Base-by-base conservation (phyloP, 2,888 invertebrate genomes). In the Melangyna quadrimaculata region DNA sequence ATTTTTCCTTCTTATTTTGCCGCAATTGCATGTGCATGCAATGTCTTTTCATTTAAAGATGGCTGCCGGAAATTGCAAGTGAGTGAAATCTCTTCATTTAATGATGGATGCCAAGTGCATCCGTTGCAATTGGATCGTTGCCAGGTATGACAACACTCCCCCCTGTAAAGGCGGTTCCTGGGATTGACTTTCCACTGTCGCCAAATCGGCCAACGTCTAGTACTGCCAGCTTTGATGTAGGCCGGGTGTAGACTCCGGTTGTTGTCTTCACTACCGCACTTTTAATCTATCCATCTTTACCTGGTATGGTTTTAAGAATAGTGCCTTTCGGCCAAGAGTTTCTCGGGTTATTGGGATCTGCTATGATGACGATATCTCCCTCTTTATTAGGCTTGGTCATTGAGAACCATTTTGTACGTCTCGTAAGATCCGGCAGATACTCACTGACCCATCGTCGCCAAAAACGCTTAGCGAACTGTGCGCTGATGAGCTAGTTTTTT, bases 371-470 rank as follows among this genome's bases (percentile, higher is more conserved):
- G n/a, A 87, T 17, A 12, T 83, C 73, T 17, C 67, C 63, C 14
- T 74, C 63, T 24, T 55, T 65, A 14, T 83, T 79, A 1, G 8
- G 29, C n/a, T 48, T 65, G 5, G 32, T 48, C 1, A 32, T 10
- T 12, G 65, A 5, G 12, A 48, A 29, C 48, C 67, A 69, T 24
- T 55, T 37, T 29, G 35, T 40, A 5, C 67, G 53, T 24, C 48
- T 37, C 22, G 35, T 40, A 5, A 27, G 53, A n/a, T 29, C 29
- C n/a, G 53, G n/a, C 8, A 53, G n/a, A 9, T 27, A 53, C 61
- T 29, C 71, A 48, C 78, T 70, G 32, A 32, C 32, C 32, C 32
- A 89, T 3, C 87, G 61, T 12, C 17, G 57, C 88, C 88, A 88
- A 48, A 88, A 88, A 37, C 78, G 32, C 2, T 32, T 70, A 3